Percentiles rank a stretch among this genome's conserved stretches.
These are phyloP conservation scores for Rhombomys opimus DNA, from an alignment of 2,113 vertebrate species.

Conservation along the genomic window DNA sequence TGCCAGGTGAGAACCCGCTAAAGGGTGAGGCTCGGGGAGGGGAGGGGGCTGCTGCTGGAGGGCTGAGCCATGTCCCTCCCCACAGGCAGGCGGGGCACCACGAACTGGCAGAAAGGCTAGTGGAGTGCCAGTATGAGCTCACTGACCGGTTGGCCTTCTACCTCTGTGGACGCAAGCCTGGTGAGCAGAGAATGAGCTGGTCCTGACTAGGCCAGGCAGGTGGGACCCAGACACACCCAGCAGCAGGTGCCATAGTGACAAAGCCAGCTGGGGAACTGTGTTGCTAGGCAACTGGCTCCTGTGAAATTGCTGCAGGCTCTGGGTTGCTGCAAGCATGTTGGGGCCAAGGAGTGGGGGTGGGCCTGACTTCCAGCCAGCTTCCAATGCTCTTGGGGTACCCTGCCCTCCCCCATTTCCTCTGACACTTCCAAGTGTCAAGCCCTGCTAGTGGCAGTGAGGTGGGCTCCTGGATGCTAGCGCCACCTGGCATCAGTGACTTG, in stretches of 20 bases:
- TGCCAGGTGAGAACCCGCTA: conserved; percentile 90
- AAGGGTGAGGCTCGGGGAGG: not conserved
- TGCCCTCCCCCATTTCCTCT: not conserved
- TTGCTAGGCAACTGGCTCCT: conserved; percentile 82
- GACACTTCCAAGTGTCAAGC: conserved; percentile 26
- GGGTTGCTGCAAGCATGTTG: conserved; percentile 3
- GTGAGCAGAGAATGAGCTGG: conserved; percentile 83
- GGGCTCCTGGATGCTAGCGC: conserved; percentile 54
- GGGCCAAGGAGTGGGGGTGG: conserved; percentile 54
- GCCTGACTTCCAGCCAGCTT: conserved; percentile 27
- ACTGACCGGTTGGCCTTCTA: conserved; percentile 98
- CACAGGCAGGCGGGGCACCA: conserved; percentile 97
- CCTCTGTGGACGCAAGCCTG: conserved; percentile 97
- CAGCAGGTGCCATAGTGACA: conserved; percentile 80
- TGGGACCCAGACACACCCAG: conserved; percentile 77
- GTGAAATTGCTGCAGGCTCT: conserved; percentile 75
- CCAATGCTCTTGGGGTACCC: not conserved
- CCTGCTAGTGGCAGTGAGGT: conserved; percentile 25
- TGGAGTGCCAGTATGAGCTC: conserved; percentile 99
- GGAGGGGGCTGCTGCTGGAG: not conserved
- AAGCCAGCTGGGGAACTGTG: conserved; percentile 73
- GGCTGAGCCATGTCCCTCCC: conserved; percentile 70
- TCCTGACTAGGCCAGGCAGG: conserved; percentile 55
- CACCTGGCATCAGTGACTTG: conserved; percentile 67
- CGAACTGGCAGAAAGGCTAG: conserved; percentile 96